Evolutionary conservation across 2,888 invertebrate species (phyloP), one percentile per base, ranked within the genome.

Genomic region (Eupithecia centaureata): DNA sequence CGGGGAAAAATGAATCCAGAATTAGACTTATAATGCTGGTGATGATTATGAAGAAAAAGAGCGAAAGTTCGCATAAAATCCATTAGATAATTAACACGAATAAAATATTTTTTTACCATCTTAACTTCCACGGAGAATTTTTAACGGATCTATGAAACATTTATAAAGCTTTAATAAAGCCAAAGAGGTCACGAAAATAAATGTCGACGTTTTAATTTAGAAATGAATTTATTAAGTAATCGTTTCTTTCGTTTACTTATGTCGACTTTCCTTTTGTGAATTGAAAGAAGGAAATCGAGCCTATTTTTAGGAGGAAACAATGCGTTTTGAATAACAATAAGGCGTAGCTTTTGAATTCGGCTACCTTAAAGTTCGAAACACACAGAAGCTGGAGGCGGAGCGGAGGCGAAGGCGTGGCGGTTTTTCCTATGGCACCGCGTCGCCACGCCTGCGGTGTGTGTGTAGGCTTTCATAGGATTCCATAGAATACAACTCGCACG

Each of bases 141-240:
- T 52, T 15, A 52, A 52, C 27, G 52, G 27, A 28, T 52, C 22
- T 32, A 33, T 32, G 33, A 18, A 57, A 57, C 5, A 57, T 57
- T 33, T 13, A 54, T 54, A 57, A 22, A 57, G 57, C 12, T 32
- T 58, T 58, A 35, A 25, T 58, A 58, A 58, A 58, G 32, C 25
- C 33, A 35, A 58, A 35, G 33, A 18, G 33, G 15, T 58, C 25
- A 4, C 33, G 33, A 22, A 35, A 58, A 56, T 56, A 56, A 56
- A 56, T 30, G 30, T 18, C 54, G n/a, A 30, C 22, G 30, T 56
- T 56, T 56, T 56, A 56, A 56, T 65, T 51, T 42, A 7, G 42
- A 18, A 33, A 18, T 42, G 25, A 56, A 52, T 64, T 63, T 66
- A 64, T 66, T 62, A 62, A n/a, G n/a, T n/a, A n/a, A 65, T 51